These are phyloP conservation scores for Metacarcinus magister DNA, from an alignment of 2,888 invertebrate genomes.

Conservation along the genomic window DNA sequence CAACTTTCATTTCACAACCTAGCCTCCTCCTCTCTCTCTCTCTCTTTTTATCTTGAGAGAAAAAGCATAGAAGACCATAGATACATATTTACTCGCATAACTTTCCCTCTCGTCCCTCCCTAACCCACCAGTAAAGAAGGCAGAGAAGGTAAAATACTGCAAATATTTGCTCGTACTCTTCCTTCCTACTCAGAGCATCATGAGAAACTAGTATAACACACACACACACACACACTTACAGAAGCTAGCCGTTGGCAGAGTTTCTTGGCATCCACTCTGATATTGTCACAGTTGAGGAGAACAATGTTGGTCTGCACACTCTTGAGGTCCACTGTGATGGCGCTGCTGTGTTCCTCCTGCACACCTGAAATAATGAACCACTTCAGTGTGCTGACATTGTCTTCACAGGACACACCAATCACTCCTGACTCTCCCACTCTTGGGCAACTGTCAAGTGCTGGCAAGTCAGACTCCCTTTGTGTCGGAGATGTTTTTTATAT, in stretches of 20 bases:
- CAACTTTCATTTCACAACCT: too few relatives aligned
- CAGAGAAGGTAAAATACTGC: too few relatives aligned
- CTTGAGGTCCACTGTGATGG: constrained; percentile 88
- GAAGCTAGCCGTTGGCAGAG: constrained; percentile 87
- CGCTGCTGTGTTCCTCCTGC: constrained; percentile 87
- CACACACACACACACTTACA: constrained; percentile 83
- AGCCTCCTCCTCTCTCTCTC: too few relatives aligned
- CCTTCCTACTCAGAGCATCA: neutral
- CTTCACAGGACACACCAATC: constrained; percentile 85
- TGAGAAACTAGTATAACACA: neutral
- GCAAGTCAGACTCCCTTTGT: neutral
- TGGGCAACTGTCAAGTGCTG: too few relatives aligned
- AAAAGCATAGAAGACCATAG: neutral
- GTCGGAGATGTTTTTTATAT: too few relatives aligned
- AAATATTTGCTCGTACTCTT: too few relatives aligned
- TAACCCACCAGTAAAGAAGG: neutral
- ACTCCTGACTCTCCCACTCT: too few relatives aligned
- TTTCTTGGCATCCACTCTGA: constrained; percentile 86
- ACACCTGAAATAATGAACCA: constrained; percentile 86
- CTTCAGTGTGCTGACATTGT: constrained; percentile 90
- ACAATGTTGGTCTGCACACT: constrained; percentile 91
- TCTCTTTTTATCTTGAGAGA: neutral
- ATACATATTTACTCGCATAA: neutral
- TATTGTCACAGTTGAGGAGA: constrained; percentile 87
- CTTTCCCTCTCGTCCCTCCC: neutral